These are phyloP conservation scores for Drosophila ezoana DNA, from an alignment of 2,888 invertebrate species.

Conservation along the genomic window DNA sequence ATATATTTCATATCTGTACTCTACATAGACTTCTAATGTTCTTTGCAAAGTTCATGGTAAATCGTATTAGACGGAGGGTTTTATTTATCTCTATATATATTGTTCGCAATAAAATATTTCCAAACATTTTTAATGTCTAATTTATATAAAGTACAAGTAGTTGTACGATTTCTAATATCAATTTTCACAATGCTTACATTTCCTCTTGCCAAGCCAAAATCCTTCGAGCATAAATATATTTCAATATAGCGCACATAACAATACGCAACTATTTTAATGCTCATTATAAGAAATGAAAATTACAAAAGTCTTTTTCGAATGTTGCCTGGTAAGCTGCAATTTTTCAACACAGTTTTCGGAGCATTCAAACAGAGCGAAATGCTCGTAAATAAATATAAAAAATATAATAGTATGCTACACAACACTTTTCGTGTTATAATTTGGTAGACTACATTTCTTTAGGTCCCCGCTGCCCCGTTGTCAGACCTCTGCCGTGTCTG, in stretches of 20 bases:
- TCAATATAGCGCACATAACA: constrained; percentile 1
- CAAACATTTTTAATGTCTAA: background rate
- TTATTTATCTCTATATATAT: too few relatives aligned
- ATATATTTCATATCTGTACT: background rate
- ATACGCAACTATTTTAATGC: background rate
- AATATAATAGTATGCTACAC: constrained; percentile 40
- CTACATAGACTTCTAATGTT: background rate
- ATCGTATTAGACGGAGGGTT: background rate
- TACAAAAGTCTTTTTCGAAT: constrained; percentile 8
- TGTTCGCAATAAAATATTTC: too few relatives aligned
- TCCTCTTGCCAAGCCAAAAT: constrained; percentile 16
- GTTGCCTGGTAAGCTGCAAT: constrained; percentile 10
- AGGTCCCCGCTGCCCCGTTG: background rate
- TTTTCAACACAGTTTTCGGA: constrained; percentile 30
- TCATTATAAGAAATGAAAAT: constrained; percentile 4
- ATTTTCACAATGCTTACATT: constrained; percentile 3
- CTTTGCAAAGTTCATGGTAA: background rate
- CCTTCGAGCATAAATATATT: constrained; percentile 15
- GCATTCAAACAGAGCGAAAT: constrained; percentile 8
- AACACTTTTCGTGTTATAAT: constrained; percentile 32
- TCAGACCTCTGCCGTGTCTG: background rate
- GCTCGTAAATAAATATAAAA: constrained; percentile 31
- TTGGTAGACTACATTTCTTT: constrained; percentile 29
- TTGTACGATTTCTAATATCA: background rate
- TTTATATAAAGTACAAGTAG: constrained; percentile 16